Percentiles rank a stretch among this genome's conserved stretches.
phyloP scores from a whole-genome alignment of 2,888 invertebrate genomes.

The Drosophila lutescens region DNA sequence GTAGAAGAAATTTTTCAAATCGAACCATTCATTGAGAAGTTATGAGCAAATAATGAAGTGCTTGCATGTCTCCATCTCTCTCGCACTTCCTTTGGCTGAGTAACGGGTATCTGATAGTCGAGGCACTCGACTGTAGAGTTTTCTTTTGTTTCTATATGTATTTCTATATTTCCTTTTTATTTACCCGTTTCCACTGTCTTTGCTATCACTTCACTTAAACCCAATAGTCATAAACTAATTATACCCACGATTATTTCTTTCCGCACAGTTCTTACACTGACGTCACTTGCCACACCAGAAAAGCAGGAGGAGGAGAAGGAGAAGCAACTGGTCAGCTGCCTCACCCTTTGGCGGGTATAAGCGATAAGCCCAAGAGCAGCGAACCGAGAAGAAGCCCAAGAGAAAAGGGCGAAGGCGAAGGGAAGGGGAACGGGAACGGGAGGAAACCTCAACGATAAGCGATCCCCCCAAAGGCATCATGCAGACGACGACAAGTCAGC shows the following conservation, averaged over 20 bases:
- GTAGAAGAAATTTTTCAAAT: too few species aligned
- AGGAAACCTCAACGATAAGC: neutral
- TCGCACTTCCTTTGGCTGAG: too few species aligned
- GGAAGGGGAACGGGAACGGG: neutral
- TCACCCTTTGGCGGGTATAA: neutral
- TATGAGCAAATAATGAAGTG: too few species aligned
- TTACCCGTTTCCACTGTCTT: conserved; percentile 11
- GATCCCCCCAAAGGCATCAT: conserved; percentile 3
- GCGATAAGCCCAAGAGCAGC: conserved; percentile 23
- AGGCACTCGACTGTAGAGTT: too few species aligned
- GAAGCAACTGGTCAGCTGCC: conserved; percentile 28
- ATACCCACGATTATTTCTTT: conserved; percentile 20
- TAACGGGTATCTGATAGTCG: too few species aligned
- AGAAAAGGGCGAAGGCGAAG: too few species aligned
- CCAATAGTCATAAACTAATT: conserved; percentile 45
- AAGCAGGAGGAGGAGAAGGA: neutral
- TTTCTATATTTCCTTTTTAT: neutral
- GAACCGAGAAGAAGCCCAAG: conserved; percentile 13
- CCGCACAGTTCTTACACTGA: conserved; percentile 5
- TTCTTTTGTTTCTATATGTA: too few species aligned
- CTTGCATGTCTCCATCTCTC: too few species aligned
- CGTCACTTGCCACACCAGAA: conserved; percentile 28
- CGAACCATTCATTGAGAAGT: too few species aligned
- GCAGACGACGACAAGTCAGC: conserved; percentile 22
- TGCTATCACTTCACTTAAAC: conserved; percentile 16